Evolutionary conservation across 2,888 invertebrate species (phyloP), one percentile per base, ranked within the genome.

Genomic region (Brachycybe producta): DNA sequence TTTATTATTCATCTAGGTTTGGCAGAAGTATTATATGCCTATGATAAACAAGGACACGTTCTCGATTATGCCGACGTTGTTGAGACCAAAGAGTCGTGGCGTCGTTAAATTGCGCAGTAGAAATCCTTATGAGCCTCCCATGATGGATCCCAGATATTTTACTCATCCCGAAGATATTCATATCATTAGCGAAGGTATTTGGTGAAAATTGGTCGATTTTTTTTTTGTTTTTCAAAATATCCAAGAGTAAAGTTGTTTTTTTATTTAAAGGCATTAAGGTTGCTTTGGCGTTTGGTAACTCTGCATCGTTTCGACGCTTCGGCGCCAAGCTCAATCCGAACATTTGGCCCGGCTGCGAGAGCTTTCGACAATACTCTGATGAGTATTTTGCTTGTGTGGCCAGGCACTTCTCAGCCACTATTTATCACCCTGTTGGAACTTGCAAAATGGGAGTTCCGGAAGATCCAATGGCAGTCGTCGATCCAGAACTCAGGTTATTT

Each of bases 141-240:
- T 82, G 26, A 87, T 97, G 65, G 79, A 95, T 66, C 86, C 95
- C 2, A 88, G 92, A 62, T 97, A 97, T 65, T 83, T 92, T 59
- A 79, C 80, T 54, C 79, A 90, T 65, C 80, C 82, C 0, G 64
- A 75, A 51, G 88, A 84, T 64, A 80, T 84, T 0, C 76, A 79
- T 49, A 78, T 79, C 0, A 69, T 90, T n/a, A 82, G 88, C 0
- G 88, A 88, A 66, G 87, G 62, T 62, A 52, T 52, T 11, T 36
- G 8, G 3, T 4, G 36, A 11, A 21, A n/a, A 39, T n/a, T 44
- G 15, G 35, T 43, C 13, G 30, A 44, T 28, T 13, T 34, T 15
- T 3, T 2, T 40, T 43, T 28, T 7, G 21, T 15, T 26, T 28
- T 39, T 39, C 21, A 21, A 21, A 30, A 30, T 30, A 30, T 30